Conservation (phyloP, 2,888 invertebrate species). For the Oscheius sp. region DNA sequence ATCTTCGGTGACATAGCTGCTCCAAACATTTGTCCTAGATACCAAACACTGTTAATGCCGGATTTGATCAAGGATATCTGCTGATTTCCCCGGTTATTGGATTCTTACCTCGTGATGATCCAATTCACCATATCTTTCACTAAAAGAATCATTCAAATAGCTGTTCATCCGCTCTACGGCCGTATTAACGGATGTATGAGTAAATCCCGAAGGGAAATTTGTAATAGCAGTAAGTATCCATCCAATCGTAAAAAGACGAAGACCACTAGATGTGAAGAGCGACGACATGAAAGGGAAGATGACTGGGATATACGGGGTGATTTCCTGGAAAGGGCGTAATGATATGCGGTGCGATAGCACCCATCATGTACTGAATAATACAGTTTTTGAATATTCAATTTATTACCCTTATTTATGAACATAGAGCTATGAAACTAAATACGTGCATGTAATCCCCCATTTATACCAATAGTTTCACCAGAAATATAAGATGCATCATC, state of each 20-base stretch:
- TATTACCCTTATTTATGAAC: too few species aligned
- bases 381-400: too few species aligned
- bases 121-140: conserved; percentile 45
- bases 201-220: conserved; percentile 63
- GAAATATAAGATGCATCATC: conserved; percentile 87
- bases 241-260: conserved; percentile 58
- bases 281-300: too few species aligned
- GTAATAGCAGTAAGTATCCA: conserved; percentile 62
- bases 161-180: conserved; percentile 59
- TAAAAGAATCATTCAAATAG: conserved; percentile 60
- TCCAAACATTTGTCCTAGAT: conserved; percentile 64
- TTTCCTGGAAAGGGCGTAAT: too few species aligned
- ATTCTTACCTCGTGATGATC: conserved; percentile 46
- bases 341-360: too few species aligned
- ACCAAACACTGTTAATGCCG: conserved; percentile 56
- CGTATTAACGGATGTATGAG: conserved; percentile 65
- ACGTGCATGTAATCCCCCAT: conserved; percentile 82
- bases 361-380: too few species aligned
- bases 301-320: too few species aligned
- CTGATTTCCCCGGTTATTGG: too few species aligned
- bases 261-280: conserved; percentile 40
- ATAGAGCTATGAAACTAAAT: too few species aligned
- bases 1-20: conserved; percentile 59
- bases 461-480: conserved; percentile 83
- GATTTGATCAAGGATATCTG: conserved; percentile 47